A percentile compares a stretch with the other conserved stretches of the same genome.
These are phyloP conservation scores for Meda fulgida DNA, from an alignment of 2,797 vertebrate genomes.

Conservation along the genomic window DNA sequence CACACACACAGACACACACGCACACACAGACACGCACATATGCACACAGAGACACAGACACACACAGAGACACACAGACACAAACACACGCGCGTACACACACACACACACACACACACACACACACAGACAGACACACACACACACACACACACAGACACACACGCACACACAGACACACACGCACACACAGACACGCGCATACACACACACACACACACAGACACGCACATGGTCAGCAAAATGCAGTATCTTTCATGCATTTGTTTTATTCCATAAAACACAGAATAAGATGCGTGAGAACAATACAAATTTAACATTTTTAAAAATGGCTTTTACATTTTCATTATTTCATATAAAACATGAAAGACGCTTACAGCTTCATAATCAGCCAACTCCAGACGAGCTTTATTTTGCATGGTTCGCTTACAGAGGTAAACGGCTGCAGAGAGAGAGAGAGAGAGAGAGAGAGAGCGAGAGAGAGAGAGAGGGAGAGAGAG, in stretches of 20 bases:
- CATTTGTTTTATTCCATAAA: background rate
- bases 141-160: conserved; percentile 1
- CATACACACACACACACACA: conserved; percentile 38
- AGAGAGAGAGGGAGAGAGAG: background rate
- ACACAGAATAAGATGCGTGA: background rate
- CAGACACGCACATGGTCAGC: background rate
- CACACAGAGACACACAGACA: conserved; percentile 7
- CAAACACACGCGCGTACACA: conserved; percentile 35
- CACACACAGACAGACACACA: too few relatives aligned
- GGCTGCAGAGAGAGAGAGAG: conserved; percentile 70
- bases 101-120: background rate
- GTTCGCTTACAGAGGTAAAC: conserved; percentile 90
- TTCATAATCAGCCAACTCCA: conserved; percentile 88
- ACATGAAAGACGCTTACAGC: conserved; percentile 76
- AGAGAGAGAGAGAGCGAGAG: background rate
- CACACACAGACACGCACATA: conserved; percentile 39
- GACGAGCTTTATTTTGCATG: conserved; percentile 89
- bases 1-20: conserved; percentile 39
- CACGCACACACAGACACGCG: conserved; percentile 6
- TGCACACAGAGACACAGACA: background rate
- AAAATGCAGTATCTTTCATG: background rate
- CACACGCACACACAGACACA: conserved; percentile 44
- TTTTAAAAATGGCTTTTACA: background rate
- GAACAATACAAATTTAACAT: background rate
- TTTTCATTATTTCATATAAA: background rate